These are phyloP conservation scores for Conger conger DNA, from an alignment of 2,113 vertebrate genomes.

Conservation along the genomic window DNA sequence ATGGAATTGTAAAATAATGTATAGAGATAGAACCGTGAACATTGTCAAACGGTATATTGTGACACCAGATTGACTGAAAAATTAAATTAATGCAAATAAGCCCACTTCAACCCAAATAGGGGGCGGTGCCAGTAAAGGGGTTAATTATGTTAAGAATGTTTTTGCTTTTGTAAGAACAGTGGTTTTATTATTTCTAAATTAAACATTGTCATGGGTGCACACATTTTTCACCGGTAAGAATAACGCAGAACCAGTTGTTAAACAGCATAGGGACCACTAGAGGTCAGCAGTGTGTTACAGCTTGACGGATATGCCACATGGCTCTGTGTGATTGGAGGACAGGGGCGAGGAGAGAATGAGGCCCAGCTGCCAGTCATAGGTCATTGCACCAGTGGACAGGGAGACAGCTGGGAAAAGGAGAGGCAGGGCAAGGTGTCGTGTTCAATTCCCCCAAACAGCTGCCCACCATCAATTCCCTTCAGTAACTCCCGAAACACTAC, in stretches of 20 bases:
- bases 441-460: neutral
- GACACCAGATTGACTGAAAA: no score
- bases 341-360: constrained; percentile 4
- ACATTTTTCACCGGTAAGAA: neutral
- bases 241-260: neutral
- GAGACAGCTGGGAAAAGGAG: constrained; percentile 9
- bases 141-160: no score
- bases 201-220: no score
- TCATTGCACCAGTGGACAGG: constrained; percentile 14
- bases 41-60: no score
- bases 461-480: neutral
- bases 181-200: no score
- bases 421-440: neutral
- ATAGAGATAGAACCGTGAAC: no score
- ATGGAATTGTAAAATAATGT: no score
- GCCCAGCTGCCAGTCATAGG: constrained; percentile 19
- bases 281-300: neutral
- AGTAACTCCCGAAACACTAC: neutral
- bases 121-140: no score
- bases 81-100: no score
- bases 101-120: no score
- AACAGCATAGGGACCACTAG: neutral
- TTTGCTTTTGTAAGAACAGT: no score
- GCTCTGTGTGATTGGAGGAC: neutral
- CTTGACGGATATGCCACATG: neutral